phyloP scores from a whole-genome alignment of 2,888 invertebrate genomes.

The Euplexia lucipara region DNA sequence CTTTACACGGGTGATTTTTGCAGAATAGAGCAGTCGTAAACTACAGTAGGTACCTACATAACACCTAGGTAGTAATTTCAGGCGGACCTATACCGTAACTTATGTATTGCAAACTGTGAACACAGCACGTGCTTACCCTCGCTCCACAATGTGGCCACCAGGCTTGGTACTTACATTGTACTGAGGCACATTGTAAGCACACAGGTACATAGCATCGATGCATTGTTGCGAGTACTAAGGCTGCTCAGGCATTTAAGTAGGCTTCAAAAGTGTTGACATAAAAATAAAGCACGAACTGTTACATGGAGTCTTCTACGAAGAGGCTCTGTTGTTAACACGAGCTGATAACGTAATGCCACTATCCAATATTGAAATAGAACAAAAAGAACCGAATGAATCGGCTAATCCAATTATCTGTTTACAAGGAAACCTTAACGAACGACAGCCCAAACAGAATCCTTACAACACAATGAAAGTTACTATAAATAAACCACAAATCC shows the following conservation, averaged over 20 bases:
- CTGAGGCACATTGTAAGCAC: constrained; percentile 2
- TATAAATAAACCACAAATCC: constrained; percentile 16
- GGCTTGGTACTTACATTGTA: neutral
- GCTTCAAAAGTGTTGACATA: neutral
- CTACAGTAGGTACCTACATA: neutral
- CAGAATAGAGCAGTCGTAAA: neutral
- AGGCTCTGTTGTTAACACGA: neutral
- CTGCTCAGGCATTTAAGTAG: neutral
- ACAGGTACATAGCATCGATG: neutral
- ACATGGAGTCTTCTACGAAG: neutral
- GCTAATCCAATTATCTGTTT: constrained; percentile 36
- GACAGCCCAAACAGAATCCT: constrained; percentile 9
- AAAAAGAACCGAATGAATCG: constrained; percentile 7
- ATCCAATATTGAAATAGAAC: neutral
- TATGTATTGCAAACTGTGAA: constrained; percentile 16
- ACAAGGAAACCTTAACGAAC: constrained; percentile 7
- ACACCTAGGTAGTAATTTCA: neutral
- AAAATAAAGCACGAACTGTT: neutral
- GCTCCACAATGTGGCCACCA: neutral
- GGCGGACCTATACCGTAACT: constrained; percentile 8
- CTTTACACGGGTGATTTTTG: too few species aligned
- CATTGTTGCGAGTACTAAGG: neutral
- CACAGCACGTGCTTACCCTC: constrained; percentile 1
- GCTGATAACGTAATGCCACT: neutral
- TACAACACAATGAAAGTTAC: constrained; percentile 39